phyloP scores from a whole-genome alignment of 2,888 invertebrate species.

The Microctonus aethiopoides region DNA sequence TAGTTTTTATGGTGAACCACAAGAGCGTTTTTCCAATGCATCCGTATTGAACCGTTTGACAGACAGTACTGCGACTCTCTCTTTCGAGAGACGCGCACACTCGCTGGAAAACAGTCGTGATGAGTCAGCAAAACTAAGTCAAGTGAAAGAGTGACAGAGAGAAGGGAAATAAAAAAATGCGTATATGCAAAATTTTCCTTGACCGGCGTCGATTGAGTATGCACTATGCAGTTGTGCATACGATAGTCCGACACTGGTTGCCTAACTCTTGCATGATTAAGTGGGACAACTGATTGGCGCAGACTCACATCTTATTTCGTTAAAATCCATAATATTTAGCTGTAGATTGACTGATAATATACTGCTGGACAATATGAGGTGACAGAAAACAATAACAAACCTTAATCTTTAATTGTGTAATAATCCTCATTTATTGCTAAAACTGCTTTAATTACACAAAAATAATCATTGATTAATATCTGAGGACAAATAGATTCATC shows the following conservation, averaged over 20 bases:
- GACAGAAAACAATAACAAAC: neutral
- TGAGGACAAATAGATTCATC: slow-evolving; percentile 11
- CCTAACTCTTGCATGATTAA: slow-evolving; percentile 4
- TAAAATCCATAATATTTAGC: slow-evolving; percentile 57
- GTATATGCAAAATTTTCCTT: neutral
- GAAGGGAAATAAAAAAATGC: neutral
- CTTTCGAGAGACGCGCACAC: slow-evolving; percentile 29
- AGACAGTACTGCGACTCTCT: slow-evolving; percentile 35
- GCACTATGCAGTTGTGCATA: no score
- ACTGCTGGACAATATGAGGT: neutral
- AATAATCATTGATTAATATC: neutral
- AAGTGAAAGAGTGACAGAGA: neutral
- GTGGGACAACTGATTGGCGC: slow-evolving; percentile 50
- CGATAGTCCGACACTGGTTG: slow-evolving; percentile 7
- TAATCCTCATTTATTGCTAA: neutral
- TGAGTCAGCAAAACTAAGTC: slow-evolving; percentile 21
- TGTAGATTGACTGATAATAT: neutral
- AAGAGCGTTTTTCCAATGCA: slow-evolving; percentile 11
- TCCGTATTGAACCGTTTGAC: slow-evolving; percentile 39
- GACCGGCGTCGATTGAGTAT: neutral
- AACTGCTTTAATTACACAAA: neutral
- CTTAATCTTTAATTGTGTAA: neutral
- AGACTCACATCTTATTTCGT: slow-evolving; percentile 47
- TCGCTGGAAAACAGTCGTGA: slow-evolving; percentile 31
- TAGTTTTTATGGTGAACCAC: neutral